Base-by-base conservation (phyloP, 1,140 invertebrate genomes). In the Eumaeus atala region DNA sequence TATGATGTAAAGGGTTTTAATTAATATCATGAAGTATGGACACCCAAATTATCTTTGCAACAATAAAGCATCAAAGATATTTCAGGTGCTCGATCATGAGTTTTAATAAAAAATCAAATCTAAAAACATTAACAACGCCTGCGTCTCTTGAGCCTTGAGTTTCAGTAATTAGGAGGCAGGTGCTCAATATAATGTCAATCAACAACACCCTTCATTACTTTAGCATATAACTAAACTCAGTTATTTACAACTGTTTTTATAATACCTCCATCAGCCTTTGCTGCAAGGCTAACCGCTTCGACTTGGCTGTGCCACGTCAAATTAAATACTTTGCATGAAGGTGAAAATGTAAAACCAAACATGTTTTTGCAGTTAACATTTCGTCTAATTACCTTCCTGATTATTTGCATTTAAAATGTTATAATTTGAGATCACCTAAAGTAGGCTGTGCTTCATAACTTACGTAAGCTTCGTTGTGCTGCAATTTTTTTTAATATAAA, bases 231-330 rank as follows among this genome's bases (percentile, higher is more conserved):
- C 57, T 56, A 59, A 63, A 63, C 51, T 58, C 61, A 56, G 59
- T 50, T 58, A 63, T n/a, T 62, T 65, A 62, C 56, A 66, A 59
- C 58, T 53, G 59, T 62, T 60, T 60, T 62, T 62, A 61, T 58
- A 51, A 37, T 56, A 55, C 48, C 60, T 54, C 51, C 59, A 61
- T 58, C 61, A 67, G 59, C 65, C 65, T 66, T 56, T 61, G 55
- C 57, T 58, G 56, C 61, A 67, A 67, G 65, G 65, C 65, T 54
- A 61, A 64, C 65, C 65, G 57, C 62, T 50, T 64, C 64, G 61
- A 61, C 62, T 58, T 51, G 58, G 54, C 47, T 54, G 64, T 59
- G 59, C 62, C 64, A 63, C 61, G 62, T 66, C 61, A 66, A 66
- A 62, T 66, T 51, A 51, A 40, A 40, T 33, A 54, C 50, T 54